A percentile compares a stretch with the other conserved stretches of the same genome.
Conservation (phyloP, 2,888 invertebrate genomes). For the Trimorus sp. region DNA sequence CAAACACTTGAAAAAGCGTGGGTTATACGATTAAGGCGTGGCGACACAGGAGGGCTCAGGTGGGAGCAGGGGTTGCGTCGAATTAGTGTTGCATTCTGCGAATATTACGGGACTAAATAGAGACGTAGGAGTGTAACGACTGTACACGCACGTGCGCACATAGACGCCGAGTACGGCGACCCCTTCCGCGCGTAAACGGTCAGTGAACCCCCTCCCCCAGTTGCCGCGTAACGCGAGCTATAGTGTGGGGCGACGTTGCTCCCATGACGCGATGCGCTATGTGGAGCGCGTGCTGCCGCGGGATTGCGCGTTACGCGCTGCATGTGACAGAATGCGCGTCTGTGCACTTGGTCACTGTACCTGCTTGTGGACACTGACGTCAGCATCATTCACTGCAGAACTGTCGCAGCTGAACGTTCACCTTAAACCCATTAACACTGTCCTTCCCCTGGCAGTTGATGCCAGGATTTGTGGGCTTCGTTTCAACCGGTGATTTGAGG, state of each 20-base stretch:
- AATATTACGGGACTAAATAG: constrained; percentile 81
- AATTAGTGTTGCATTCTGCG: constrained; percentile 75
- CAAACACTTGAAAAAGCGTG: not conserved
- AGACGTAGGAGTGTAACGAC: constrained; percentile 80
- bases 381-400: constrained; percentile 30
- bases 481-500: too few species aligned
- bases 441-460: too few species aligned
- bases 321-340: constrained; percentile 54
- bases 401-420: too few species aligned
- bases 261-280: constrained; percentile 57
- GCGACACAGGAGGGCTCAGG: constrained; percentile 45
- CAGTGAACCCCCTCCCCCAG: constrained; percentile 75
- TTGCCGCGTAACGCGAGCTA: constrained; percentile 58
- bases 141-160: constrained; percentile 74
- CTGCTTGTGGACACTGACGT: constrained; percentile 48
- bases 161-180: constrained; percentile 78
- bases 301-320: constrained; percentile 49
- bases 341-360: constrained; percentile 62
- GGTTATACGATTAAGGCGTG: constrained; percentile 45
- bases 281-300: constrained; percentile 62
- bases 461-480: too few species aligned
- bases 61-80: constrained; percentile 63
- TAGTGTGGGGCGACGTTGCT: constrained; percentile 46
- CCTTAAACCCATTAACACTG: too few species aligned
- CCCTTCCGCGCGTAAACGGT: constrained; percentile 79